Conservation (phyloP, 1,140 invertebrate species). For the Euura lappo region DNA sequence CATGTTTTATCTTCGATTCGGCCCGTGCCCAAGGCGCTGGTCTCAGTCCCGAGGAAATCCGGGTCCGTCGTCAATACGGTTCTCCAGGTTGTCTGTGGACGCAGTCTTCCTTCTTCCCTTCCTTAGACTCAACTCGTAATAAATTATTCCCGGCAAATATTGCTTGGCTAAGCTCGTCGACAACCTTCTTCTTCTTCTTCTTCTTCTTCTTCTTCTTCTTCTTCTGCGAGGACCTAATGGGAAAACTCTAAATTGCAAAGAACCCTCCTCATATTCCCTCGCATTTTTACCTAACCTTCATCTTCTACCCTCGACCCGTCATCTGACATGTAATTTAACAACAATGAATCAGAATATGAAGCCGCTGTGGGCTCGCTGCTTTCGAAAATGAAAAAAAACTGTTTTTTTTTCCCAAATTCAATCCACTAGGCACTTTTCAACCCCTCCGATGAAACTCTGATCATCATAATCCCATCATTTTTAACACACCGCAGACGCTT, state of each 20-base stretch:
- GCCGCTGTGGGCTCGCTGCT: too few species aligned
- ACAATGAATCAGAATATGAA: too few species aligned
- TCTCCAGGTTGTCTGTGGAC: not conserved
- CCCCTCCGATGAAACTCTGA: too few species aligned
- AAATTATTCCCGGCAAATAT: not conserved
- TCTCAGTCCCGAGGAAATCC: not conserved
- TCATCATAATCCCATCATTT: too few species aligned
- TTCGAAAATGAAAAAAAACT: too few species aligned
- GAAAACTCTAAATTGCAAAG: slow-evolving; percentile 7
- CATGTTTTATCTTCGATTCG: not conserved
- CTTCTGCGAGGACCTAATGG: slow-evolving; percentile 1
- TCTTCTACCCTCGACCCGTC: not conserved
- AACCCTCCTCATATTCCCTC: not conserved
- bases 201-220: slow-evolving; percentile 1
- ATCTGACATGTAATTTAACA: too few species aligned
- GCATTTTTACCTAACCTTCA: not conserved
- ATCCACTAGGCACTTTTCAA: too few species aligned
- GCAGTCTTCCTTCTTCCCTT: not conserved
- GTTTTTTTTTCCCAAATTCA: too few species aligned
- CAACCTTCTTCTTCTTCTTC: not conserved
- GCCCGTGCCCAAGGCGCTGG: not conserved
- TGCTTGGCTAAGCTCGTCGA: not conserved
- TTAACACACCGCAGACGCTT: too few species aligned
- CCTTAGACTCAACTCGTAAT: not conserved
- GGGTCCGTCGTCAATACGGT: not conserved